Evolutionary conservation across 2,797 vertebrate genomes (phyloP).

Genomic region (Prunella strophiata): DNA sequence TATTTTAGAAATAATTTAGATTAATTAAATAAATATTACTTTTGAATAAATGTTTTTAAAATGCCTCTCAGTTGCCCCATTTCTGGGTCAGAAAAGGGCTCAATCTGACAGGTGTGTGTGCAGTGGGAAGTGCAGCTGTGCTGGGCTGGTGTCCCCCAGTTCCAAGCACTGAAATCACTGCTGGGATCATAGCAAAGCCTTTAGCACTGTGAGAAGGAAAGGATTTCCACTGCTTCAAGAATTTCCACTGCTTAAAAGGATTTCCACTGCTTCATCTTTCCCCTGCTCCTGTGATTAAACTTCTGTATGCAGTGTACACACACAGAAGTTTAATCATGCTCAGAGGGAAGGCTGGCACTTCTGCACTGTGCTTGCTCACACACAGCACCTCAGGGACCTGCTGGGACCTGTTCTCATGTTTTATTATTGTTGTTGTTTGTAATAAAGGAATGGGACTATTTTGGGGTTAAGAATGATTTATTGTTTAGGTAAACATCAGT

Average conservation of each 20-base stretch:
- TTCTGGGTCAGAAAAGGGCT: not conserved
- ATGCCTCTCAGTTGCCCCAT: not conserved
- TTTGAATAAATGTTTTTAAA: not conserved
- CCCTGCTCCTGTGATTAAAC: too few relatives aligned
- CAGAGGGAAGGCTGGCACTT: not conserved
- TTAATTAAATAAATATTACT: not conserved
- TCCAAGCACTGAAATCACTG: not conserved
- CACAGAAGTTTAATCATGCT: not conserved
- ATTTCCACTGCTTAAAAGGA: too few relatives aligned
- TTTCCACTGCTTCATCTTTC: too few relatives aligned
- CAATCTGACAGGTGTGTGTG: not conserved
- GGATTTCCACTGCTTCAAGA: not conserved
- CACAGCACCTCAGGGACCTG: not conserved
- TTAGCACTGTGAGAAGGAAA: not conserved
- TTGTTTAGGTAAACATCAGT: not conserved
- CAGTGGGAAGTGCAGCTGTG: rapidly evolving
- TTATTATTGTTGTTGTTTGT: not conserved
- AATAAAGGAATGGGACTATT: not conserved
- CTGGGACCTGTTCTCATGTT: not conserved
- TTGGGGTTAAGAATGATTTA: not conserved
- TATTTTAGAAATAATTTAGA: not conserved
- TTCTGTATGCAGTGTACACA: too few relatives aligned
- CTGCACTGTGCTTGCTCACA: not conserved
- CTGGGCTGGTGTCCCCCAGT: not conserved
- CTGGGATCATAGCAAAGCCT: not conserved